Base-by-base conservation (phyloP, 2,797 vertebrate species). In the Sebastes kiyomatsui region DNA sequence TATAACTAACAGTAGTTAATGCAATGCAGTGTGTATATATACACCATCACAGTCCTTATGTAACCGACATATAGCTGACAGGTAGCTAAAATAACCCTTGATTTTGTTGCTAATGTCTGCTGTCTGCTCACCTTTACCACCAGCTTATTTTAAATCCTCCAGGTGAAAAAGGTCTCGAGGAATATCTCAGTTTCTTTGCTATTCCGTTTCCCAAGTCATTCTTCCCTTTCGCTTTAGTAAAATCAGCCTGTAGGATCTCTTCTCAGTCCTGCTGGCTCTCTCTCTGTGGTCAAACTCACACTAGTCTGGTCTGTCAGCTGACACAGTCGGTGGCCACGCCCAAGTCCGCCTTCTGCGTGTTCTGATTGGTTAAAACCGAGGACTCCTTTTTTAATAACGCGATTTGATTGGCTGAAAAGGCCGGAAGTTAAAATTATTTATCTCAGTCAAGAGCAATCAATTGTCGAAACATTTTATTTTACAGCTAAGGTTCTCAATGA, bases 91-190 rank as follows among this genome's bases (percentile, higher is more conserved):
- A 23, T 25, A 73, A 13, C 58, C 27, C 0, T n/a, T 33, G 70
- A 16, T 54, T 60, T 23, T 66, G 72, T 23, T 75, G 90, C 91
- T 89, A 92, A 87, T 18, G 33, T 42, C 33, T n/a, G 6, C 38
- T 42, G 35, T 58, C 49, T 7, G 78, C 94, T 94, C 88, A 95
- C 94, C 91, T 93, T 82, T 20, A n/a, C 6, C 27, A 28, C 32
- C 70, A 3, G 38, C n/a, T 79, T 80, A 28, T 49, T 73, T 61
- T 3, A 64, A 65, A 60, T 75, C 60, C 30, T 73, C 32, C 55
- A 20, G 18, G 12, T 12, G n/a, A 38, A 69, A 69, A 71, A 33
- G 0, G 18, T 12, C 76, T 73, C 58, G 35, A 66, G 46, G 74
- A 80, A 55, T 72, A 12, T 78, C 12, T 65, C 62, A 3, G 18